Evolutionary conservation across 2,113 vertebrate species (phyloP), one percentile per base, ranked within the genome.

Genomic region (Marmota monax): DNA sequence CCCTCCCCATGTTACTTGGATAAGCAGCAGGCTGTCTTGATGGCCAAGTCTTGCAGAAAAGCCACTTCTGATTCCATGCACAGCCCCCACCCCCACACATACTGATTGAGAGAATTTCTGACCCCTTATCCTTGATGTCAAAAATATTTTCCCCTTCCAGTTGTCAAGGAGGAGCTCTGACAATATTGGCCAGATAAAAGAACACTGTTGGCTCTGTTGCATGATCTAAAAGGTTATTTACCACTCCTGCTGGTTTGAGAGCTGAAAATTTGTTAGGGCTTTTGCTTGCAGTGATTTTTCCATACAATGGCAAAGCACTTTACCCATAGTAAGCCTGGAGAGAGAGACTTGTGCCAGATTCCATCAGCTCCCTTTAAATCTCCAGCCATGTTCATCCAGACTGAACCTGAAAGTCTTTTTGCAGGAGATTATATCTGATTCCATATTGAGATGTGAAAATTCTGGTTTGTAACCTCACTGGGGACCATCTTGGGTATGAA

Each of bases 41-140:
- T 7, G 20, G 63, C 4, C 9, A 1, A 29, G 34, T 90, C 8
- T 32, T 95, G 37, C 22, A 61, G 87, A 22, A 70, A 32, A 76
- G n/a, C 42, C 42, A 37, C 18, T 93, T 67, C 11, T 70, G n/a
- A 84, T 77, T 5, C 3, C 8, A 29, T 42, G 22, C 7, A 34
- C 6, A 34, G 34, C 12, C 20, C 1, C 58, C 10, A 8, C 20
- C 1, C 58, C 10, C 12, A 22, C 23, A 14, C 32, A 74, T 22
- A 69, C 20, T 8, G 34, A n/a, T n/a, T 23, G 67, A 34, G 32
- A 73, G 34, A 53, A 25, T 84, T 77, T 70, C 51, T 32, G 39
- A 86, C 22, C 45, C 42, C 12, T 94, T 58, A 34, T 2, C 85
- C 91, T 95, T 92, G n/a, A 94, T 69, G 96, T 88, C 34, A 67